Evolutionary conservation across 2,888 invertebrate genomes (phyloP).

Genomic region (Electrophaes corylata): DNA sequence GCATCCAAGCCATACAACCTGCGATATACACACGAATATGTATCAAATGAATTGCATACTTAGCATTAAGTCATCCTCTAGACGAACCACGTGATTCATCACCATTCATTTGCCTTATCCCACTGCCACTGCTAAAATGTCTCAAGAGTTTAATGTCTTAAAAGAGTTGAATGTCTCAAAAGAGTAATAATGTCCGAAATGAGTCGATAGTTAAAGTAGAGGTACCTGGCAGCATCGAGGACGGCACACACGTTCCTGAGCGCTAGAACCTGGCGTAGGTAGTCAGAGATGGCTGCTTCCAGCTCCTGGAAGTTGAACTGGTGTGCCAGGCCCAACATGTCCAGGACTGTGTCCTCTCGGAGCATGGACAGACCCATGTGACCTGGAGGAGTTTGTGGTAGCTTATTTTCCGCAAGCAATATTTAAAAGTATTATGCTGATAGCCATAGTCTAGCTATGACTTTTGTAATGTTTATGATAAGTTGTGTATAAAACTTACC

Average conservation of each 20-base stretch:
- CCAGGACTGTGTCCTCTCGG: constrained; percentile 88
- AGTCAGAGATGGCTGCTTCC: constrained; percentile 96
- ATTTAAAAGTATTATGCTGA: too few species aligned
- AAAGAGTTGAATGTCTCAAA: too few species aligned
- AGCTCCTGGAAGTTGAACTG: constrained; percentile 97
- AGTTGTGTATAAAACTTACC: constrained; percentile 74
- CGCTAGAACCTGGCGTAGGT: constrained; percentile 94
- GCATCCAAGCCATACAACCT: constrained; percentile 87
- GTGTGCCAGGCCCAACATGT: constrained; percentile 94
- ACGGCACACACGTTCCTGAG: constrained; percentile 97
- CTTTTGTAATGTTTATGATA: background rate
- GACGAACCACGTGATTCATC: too few species aligned
- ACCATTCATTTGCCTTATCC: too few species aligned
- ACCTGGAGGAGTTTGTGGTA: constrained; percentile 61
- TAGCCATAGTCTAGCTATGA: too few species aligned
- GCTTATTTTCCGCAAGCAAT: too few species aligned
- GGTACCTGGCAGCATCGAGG: constrained; percentile 93
- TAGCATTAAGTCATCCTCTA: too few species aligned
- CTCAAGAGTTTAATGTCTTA: too few species aligned
- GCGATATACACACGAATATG: constrained; percentile 17
- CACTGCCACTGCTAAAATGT: too few species aligned
- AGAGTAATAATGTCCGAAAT: too few species aligned
- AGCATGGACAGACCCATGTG: constrained; percentile 87
- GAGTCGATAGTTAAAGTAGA: too few species aligned
- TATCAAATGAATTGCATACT: too few species aligned